phyloP scores from a whole-genome alignment of 2,797 vertebrate species.

The Neoniphon sammara region DNA sequence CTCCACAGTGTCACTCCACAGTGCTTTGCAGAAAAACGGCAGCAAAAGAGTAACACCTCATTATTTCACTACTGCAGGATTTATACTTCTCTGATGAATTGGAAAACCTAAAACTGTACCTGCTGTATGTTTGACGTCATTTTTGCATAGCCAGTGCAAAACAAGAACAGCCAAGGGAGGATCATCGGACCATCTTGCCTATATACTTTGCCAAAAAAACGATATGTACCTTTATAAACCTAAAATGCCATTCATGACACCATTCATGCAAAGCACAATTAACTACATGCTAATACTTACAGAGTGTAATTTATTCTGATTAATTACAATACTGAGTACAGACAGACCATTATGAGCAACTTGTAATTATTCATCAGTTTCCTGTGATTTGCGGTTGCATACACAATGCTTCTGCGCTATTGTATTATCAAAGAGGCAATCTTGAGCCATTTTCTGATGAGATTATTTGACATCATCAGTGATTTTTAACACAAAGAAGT shows the following conservation, averaged over 20 bases:
- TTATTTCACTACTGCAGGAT: constrained; percentile 29
- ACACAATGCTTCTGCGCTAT: neutral
- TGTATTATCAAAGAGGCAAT: neutral
- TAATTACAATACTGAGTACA: neutral
- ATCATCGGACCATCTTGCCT: neutral
- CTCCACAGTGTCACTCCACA: constrained; percentile 38
- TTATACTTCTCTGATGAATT: neutral
- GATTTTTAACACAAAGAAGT: neutral
- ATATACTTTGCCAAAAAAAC: neutral
- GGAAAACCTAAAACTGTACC: neutral
- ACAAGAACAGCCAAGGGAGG: neutral
- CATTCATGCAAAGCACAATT: neutral
- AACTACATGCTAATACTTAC: neutral
- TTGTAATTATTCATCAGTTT: constrained; percentile 6
- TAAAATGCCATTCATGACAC: neutral
- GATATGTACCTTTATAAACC: neutral
- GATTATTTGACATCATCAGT: neutral
- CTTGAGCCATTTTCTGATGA: neutral
- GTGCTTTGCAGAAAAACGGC: constrained; percentile 26
- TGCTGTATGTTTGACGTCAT: neutral
- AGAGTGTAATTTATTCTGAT: neutral
- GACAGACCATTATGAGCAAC: neutral
- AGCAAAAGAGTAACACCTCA: constrained; percentile 19
- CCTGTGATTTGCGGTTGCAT: neutral
- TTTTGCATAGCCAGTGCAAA: neutral